Base-by-base conservation (phyloP, 92 coral and sea anemone species). In the Porites rus region DNA sequence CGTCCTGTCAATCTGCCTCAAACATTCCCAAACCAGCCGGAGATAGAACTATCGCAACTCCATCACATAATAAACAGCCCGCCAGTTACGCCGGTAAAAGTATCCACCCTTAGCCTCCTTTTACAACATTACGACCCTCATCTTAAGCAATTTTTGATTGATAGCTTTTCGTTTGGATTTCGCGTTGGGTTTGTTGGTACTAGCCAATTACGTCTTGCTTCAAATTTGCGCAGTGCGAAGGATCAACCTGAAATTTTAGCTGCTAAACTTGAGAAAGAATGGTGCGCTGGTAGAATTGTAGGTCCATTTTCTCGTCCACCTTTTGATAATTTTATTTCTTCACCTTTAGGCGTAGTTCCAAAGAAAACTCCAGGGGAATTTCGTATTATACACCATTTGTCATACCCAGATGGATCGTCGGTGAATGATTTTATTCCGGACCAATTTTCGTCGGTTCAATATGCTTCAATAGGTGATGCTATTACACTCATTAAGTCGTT, bases 221-320 rank as follows among this genome's bases (percentile, higher is more conserved):
- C 31, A 28, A 28, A 28, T 2, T 28, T 28, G 31, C 31, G 31
- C 31, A 28, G 31, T 28, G 31, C 31, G 31, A 28, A 28, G 31
- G 31, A 28, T 2, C 31, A 89, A 7, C 92, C 76, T 3, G 70
- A 20, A 24, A 84, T 67, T 19, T n/a, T 67, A 67, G 72, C 60
- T 77, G 88, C 58, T 17, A 93, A 93, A 64, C 65, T 90, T n/a
- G 19, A 66, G 19, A 90, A 93, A 65, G 93, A 92, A 72, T 43
- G 78, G 69, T 80, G 80, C 9, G 89, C 93, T 10, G 81, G 79
- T 17, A 68, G 93, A 70, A 43, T 93, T 13, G 92, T 79, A 7
- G 96, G 92, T 13, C 93, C 96, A 46, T 93, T 87, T 76, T 56
- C 54, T 14, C 18, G 58, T 14, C 92, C 96, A 59, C 96, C 96